Evolutionary conservation across 2,888 invertebrate species (phyloP), one percentile per base, ranked within the genome.

Genomic region (Anoncus sp.): DNA sequence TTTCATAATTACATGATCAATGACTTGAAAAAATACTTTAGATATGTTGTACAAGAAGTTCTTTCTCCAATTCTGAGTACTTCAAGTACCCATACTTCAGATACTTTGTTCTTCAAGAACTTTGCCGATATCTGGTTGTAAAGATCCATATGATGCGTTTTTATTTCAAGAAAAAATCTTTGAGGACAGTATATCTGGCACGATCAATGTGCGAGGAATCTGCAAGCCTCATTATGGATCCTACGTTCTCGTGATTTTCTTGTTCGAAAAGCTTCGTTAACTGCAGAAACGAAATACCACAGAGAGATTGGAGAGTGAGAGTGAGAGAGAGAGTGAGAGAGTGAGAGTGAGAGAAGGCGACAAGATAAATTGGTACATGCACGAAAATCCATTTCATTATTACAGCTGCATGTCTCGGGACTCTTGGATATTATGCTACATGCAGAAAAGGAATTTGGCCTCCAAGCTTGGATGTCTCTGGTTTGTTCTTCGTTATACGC

Each of bases 321-420:
- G 31, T n/a, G n/a, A 43, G 38, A 4, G 51, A 4, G 31, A 53
- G 12, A 40, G 35, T 1, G 51, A 40, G n/a, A 20, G 31, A 45
- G 57, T 27, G 14, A 40, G 38, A 6, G 53, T 24, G 35, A 35
- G 27, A 24, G 27, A 24, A 49, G 38, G 20, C 80, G 51, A 49
- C 80, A 75, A 49, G 47, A 51, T 38, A 60, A 75, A 80, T 79
- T 72, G 72, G 75, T 67, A 65, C 77, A 70, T 72, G 72, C 72
- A 82, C 82, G 79, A 81, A 80, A 81, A 77, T 81, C 78, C 81
- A 77, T 80, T 83, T 83, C 81, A 83, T 85, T 84, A 84, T 84
- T 77, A 81, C 45, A 59, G n/a, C 43, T 31, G 43, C 14, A 47
- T 16, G 47, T 57, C 47, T 38, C 18, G 55, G 80, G n/a, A n/a